Base-by-base conservation (phyloP, 2,797 vertebrate genomes). In the Anas flavirostris region DNA sequence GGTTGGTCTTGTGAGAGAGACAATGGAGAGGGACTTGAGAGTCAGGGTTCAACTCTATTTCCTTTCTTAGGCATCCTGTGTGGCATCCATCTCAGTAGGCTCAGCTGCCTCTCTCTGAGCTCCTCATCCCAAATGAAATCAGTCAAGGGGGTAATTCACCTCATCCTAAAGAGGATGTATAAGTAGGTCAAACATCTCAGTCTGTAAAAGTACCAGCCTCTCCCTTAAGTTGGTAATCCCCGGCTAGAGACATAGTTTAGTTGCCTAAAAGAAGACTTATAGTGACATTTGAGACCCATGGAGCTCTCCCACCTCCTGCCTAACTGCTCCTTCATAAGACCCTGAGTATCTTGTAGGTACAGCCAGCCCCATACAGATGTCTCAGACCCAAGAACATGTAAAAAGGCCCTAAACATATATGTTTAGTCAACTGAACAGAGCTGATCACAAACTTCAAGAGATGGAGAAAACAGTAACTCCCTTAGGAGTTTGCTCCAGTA, bases 281-380 rank as follows among this genome's bases (percentile, higher is more conserved):
- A 14, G 12, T 46, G 44, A 3, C 14, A 2, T 43, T 69, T 69
- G 63, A 46, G 58, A 86, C 6, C 25, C 16, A 16, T 0, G 3
- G 23, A 23, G 2, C 10, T 64, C n/a, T 66, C 53, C 28, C 19
- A 22, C 7, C 50, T 41, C 0, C 0, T 4, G 2, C 15, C 64
- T 28, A 88, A 56, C 60, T 86, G 56, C 23, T 39, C 3, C 18
- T 64, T 74, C 64, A 68, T 66, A 37, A 72, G 37, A 19, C 8
- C 18, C 7, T 19, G 62, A 63, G 26, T 26, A 39, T 11, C 18
- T n/a, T 3, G 1, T 25, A 21, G 26, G 10, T 56, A 46, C 52
- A 80, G 23, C 39, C 72, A 74, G 50, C 7, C 43, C 35, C 43
- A 28, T 9, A 5, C 17, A 19, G 1, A 1, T 5, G 3, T 43